A percentile compares a stretch with the other conserved stretches of the same genome.
Evolutionary conservation across 2,797 vertebrate species (phyloP).

Genomic region (Enteromius anoplus): DNA sequence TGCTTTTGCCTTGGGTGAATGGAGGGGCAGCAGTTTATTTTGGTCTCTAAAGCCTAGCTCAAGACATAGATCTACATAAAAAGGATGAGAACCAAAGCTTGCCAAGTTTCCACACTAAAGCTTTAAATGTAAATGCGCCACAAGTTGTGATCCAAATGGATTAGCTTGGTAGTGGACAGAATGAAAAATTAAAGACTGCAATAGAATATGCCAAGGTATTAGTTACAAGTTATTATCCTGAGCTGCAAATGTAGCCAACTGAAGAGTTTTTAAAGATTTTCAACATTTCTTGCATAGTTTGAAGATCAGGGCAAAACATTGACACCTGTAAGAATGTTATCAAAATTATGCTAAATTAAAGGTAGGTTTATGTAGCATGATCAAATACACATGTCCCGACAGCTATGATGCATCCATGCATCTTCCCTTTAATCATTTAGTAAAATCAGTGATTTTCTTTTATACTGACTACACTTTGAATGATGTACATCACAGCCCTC

Average conservation of each 20-base stretch:
- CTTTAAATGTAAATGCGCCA: constrained; percentile 34
- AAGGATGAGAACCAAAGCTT: constrained; percentile 12
- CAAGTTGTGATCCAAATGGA: neutral
- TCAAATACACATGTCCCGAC: neutral
- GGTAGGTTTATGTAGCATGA: neutral
- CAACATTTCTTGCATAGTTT: neutral
- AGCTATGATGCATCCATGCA: neutral
- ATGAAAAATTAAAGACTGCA: constrained; percentile 4
- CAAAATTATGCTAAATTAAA: neutral
- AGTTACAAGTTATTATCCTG: constrained; percentile 14
- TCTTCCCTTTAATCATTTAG: neutral
- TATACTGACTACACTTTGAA: neutral
- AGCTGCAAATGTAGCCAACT: neutral
- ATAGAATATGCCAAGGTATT: constrained; percentile 7
- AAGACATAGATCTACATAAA: constrained; percentile 35
- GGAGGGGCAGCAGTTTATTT: constrained; percentile 46
- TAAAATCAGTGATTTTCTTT: neutral
- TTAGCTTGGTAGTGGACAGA: constrained; percentile 15
- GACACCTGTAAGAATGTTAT: neutral
- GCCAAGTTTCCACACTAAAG: constrained; percentile 18
- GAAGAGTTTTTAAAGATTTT: neutral
- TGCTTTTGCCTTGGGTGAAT: constrained; percentile 48
- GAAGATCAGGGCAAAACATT: neutral
- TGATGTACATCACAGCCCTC: neutral
- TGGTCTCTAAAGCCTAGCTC: constrained; percentile 32